Conservation (phyloP, 2,888 invertebrate species). For the Galerucella nymphaeae region DNA sequence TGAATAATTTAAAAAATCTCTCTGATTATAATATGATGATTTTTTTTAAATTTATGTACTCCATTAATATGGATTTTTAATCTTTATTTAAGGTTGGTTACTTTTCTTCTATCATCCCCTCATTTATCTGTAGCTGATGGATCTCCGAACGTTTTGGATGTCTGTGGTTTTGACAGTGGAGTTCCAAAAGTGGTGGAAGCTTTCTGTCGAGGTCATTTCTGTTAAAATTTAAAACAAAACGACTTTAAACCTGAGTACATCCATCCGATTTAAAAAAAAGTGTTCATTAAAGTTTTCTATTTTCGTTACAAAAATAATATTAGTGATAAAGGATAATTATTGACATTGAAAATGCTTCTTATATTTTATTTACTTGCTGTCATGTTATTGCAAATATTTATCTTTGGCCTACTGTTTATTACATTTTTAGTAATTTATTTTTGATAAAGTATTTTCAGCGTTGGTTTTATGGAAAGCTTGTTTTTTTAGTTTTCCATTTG, state of each 20-base stretch:
- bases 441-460: background rate
- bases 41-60: too few species aligned
- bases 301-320: constrained; percentile 8
- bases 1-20: too few species aligned
- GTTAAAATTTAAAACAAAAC: constrained; percentile 35
- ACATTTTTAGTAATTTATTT: background rate
- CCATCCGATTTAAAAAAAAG: constrained; percentile 52
- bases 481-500: background rate
- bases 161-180: constrained; percentile 73
- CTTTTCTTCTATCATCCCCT: constrained; percentile 70
- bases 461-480: background rate
- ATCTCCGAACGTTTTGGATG: constrained; percentile 66
- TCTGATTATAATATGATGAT: background rate
- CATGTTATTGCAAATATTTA: background rate
- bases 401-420: background rate
- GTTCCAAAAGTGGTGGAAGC: constrained; percentile 74
- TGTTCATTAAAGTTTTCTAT: constrained; percentile 45
- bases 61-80: too few species aligned
- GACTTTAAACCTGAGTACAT: constrained; percentile 46
- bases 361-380: background rate
- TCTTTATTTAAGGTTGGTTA: constrained; percentile 68
- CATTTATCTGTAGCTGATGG: constrained; percentile 67
- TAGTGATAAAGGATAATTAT: constrained; percentile 2
- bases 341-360: constrained; percentile 1
- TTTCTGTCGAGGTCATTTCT: constrained; percentile 70